Percentiles rank a stretch among this genome's conserved stretches.
These are phyloP conservation scores for Cinara cedri DNA, from an alignment of 2,888 invertebrate species.

Conservation along the genomic window DNA sequence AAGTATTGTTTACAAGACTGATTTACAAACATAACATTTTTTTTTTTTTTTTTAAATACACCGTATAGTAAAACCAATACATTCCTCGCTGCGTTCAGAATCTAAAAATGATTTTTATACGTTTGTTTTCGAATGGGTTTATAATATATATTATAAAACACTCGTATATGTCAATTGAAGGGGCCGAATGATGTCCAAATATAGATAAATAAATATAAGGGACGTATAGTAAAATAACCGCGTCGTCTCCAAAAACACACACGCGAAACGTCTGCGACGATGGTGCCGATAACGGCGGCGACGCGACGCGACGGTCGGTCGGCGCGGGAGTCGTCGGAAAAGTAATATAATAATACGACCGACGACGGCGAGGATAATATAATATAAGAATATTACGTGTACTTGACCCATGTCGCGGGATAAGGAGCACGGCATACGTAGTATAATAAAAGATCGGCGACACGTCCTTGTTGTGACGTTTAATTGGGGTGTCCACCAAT, in stretches of 20 bases:
- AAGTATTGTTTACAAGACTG: no score
- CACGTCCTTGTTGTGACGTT: slow-evolving; percentile 51
- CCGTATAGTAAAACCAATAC: no score
- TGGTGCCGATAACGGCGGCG: slow-evolving; percentile 39
- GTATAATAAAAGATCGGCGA: slow-evolving; percentile 36
- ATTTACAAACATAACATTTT: no score
- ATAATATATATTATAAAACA: background rate
- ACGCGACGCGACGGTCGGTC: background rate
- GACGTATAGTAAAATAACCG: background rate
- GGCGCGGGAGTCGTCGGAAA: background rate
- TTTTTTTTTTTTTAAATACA: no score
- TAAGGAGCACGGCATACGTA: background rate
- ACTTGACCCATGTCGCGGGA: slow-evolving; percentile 35
- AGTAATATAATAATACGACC: no score
- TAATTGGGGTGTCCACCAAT: slow-evolving; percentile 44
- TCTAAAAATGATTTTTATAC: background rate
- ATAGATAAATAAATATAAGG: slow-evolving; percentile 25
- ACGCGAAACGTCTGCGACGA: slow-evolving; percentile 29
- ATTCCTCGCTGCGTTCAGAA: no score
- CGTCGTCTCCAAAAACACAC: background rate
- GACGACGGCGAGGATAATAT: background rate
- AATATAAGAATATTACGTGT: background rate
- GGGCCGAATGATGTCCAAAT: slow-evolving; percentile 23
- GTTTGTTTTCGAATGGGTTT: slow-evolving; percentile 1
- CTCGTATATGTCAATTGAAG: slow-evolving; percentile 16